Evolutionary conservation across 2,888 invertebrate species (phyloP).

Genomic region (Apamea crenata): DNA sequence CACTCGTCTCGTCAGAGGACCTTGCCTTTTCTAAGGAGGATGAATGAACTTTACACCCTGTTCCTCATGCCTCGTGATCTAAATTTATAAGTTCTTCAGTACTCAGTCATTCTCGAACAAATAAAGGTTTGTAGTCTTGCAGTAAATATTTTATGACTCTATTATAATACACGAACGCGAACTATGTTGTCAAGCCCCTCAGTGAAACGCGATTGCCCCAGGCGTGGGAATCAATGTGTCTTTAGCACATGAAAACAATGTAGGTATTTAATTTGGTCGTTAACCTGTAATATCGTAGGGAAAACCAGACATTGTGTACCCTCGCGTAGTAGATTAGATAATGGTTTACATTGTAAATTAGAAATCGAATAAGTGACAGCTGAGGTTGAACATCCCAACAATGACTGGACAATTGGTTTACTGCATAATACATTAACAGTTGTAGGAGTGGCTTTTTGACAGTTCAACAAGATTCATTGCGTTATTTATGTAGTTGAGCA

Average conservation of each 20-base stretch:
- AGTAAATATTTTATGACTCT: slow-evolving; percentile 15
- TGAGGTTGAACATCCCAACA: background rate
- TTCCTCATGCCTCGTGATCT: background rate
- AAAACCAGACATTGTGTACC: background rate
- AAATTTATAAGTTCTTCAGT: background rate
- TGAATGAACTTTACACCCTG: background rate
- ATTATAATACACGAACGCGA: background rate
- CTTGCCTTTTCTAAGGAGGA: background rate
- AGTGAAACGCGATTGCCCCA: slow-evolving; percentile 29
- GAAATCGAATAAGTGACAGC: background rate
- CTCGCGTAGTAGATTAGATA: background rate
- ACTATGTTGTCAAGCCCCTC: slow-evolving; percentile 10
- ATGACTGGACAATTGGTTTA: background rate
- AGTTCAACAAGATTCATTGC: too few relatives aligned
- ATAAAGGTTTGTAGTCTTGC: background rate
- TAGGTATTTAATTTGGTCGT: slow-evolving; percentile 28
- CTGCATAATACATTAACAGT: too few relatives aligned
- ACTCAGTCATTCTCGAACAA: background rate
- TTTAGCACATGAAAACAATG: slow-evolving; percentile 27
- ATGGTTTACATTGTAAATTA: background rate
- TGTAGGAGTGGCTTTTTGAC: too few relatives aligned
- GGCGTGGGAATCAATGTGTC: slow-evolving; percentile 40
- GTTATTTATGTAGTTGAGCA: too few relatives aligned
- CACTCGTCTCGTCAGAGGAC: too few relatives aligned
- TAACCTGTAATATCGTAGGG: background rate